phyloP scores from a whole-genome alignment of 1,140 invertebrate genomes.

The Leptinotarsa undecemlineata region DNA sequence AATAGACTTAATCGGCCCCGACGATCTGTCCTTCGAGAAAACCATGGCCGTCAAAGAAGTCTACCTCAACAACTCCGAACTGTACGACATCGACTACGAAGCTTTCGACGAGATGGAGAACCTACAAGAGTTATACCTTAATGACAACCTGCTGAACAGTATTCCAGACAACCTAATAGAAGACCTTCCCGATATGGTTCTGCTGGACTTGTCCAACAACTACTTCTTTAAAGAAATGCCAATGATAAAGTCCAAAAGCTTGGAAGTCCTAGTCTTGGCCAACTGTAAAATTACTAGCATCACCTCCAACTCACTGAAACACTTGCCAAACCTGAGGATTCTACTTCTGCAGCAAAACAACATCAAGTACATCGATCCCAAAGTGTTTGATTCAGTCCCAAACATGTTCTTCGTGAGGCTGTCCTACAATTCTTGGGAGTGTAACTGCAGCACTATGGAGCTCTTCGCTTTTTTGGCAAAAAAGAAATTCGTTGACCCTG shows the following conservation, averaged over 20 bases:
- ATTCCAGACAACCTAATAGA: slow-evolving; percentile 41
- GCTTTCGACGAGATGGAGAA: slow-evolving; percentile 44
- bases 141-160: slow-evolving; percentile 41
- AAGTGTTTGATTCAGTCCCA: slow-evolving; percentile 35
- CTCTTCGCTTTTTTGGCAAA: slow-evolving; percentile 39
- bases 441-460: slow-evolving; percentile 45
- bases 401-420: slow-evolving; percentile 35
- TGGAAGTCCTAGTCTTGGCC: slow-evolving; percentile 41
- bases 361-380: slow-evolving; percentile 41
- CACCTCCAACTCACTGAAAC: slow-evolving; percentile 30
- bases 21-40: slow-evolving; percentile 43
- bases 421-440: slow-evolving; percentile 45
- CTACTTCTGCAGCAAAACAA: slow-evolving; percentile 48
- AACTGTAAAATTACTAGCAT: slow-evolving; percentile 43
- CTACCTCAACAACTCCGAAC: slow-evolving; percentile 46
- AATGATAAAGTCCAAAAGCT: slow-evolving; percentile 37
- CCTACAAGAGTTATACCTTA: slow-evolving; percentile 45
- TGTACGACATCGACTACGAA: slow-evolving; percentile 39
- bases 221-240: slow-evolving; percentile 44
- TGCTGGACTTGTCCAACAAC: slow-evolving; percentile 46
- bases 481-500: slow-evolving; percentile 37
- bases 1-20: slow-evolving; percentile 35
- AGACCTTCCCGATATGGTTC: slow-evolving; percentile 37
- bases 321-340: slow-evolving; percentile 44
- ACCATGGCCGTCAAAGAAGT: slow-evolving; percentile 42